Conservation (phyloP, 1,140 invertebrate genomes). For the Leptopilina clavipes region DNA sequence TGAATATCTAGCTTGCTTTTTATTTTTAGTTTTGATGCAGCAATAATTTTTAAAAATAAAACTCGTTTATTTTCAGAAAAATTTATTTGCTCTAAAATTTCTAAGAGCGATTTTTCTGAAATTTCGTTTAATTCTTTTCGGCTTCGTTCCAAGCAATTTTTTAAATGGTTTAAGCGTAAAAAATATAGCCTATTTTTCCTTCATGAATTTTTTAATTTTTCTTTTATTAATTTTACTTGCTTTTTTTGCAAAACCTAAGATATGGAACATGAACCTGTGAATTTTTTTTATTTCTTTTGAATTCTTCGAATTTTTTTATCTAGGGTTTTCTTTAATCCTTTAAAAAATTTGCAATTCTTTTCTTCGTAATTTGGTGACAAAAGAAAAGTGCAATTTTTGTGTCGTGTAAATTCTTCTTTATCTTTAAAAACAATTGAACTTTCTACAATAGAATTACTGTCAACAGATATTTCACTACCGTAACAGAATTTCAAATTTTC, state of each 20-base stretch:
- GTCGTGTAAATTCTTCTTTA: background rate
- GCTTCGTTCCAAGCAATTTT: background rate
- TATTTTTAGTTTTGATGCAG: too few relatives aligned
- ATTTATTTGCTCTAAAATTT: too few relatives aligned
- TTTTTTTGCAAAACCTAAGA: slow-evolving; percentile 4
- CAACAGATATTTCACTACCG: background rate
- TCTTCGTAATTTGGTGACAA: slow-evolving; percentile 1
- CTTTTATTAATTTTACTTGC: background rate
- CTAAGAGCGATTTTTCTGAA: too few relatives aligned
- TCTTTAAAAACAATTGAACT: background rate
- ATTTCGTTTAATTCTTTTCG: background rate
- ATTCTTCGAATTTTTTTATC: slow-evolving; percentile 40
- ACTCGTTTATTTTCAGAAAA: too few relatives aligned
- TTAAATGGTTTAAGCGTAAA: background rate
- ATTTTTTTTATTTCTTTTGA: slow-evolving; percentile 7
- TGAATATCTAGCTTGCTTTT: too few relatives aligned
- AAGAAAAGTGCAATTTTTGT: slow-evolving; percentile 39
- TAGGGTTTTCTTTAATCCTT: slow-evolving; percentile 30
- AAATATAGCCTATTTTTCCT: slow-evolving; percentile 22
- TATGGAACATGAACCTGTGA: slow-evolving; percentile 35
- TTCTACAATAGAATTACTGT: background rate
- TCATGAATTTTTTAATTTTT: background rate
- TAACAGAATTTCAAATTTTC: background rate
- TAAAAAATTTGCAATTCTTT: slow-evolving; percentile 40
- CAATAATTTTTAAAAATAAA: too few relatives aligned